These are phyloP conservation scores for Lacerta bilineata DNA, from an alignment of 2,797 vertebrate species.

Conservation along the genomic window DNA sequence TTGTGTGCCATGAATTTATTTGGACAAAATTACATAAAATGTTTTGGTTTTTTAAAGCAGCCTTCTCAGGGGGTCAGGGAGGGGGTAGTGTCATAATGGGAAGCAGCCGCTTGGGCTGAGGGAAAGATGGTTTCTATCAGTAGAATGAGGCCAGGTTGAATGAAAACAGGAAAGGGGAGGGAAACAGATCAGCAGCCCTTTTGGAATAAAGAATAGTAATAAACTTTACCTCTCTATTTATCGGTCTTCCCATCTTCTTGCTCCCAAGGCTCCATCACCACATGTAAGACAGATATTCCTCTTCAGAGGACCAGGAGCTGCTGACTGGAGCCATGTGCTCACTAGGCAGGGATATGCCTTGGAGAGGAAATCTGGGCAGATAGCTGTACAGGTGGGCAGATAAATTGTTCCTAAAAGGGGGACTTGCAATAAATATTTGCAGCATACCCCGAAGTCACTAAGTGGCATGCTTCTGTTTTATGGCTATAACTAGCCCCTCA, in stretches of 20 bases:
- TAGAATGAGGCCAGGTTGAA: conserved; percentile 27
- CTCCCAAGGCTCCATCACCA: conserved; percentile 10
- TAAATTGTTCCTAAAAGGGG: neutral
- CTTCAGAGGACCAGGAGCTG: conserved; percentile 24
- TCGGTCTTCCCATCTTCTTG: neutral
- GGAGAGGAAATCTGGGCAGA: neutral
- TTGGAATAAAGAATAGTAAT: conserved; percentile 10
- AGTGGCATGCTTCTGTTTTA: neutral
- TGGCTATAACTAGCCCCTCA: neutral
- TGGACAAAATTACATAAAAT: conserved; percentile 28
- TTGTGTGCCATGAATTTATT: conserved; percentile 27
- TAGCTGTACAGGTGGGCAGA: neutral
- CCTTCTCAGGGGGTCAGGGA: neutral
- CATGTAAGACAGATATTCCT: neutral
- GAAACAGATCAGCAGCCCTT: neutral
- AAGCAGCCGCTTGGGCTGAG: conserved; percentile 32
- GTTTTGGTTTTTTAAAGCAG: neutral
- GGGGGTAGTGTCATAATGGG: conserved; percentile 11
- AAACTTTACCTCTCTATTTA: conserved; percentile 21
- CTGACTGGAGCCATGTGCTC: neutral
- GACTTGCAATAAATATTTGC: neutral
- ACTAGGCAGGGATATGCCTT: neutral
- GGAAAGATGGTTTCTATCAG: conserved; percentile 40
- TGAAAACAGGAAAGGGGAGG: conserved; percentile 38
- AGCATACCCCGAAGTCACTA: neutral